Base-by-base conservation (phyloP, 2,797 vertebrate species). In the Atherinosoma microstoma region DNA sequence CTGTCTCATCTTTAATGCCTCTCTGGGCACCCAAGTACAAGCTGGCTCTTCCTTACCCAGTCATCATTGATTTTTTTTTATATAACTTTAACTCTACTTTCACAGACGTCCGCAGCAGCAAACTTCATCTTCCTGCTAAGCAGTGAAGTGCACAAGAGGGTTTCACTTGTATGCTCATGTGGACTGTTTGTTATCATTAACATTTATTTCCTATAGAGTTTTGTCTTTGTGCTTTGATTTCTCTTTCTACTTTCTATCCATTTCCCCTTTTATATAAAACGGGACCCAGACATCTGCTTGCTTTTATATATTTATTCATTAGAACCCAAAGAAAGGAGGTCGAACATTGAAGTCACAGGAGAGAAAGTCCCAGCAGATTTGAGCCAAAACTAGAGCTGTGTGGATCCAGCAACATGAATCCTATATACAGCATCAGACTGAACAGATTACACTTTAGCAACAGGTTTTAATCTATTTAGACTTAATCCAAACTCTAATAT, bases 1-100 rank as follows among this genome's bases (percentile, higher is more conserved):
- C 32, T 58, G 20, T 80, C 64, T 76, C 51, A 38, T 73, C 57
- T 57, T 71, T 4, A 75, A 58, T 32, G 45, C 47, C 38, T 64
- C 42, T 66, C 72, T 70, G 64, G 42, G 57, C 49, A 2, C 59
- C 2, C 64, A 78, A 54, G 54, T 85, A 67, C 75, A 45, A 16
- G 22, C 69, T 40, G 45, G 51, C n/a, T 40, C 57, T 65, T 61
- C 30, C 68, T 70, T 47, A 58, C 36, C 30, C 47, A 65, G 20
- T 42, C 29, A 58, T 47, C 40, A 67, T 74, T 64, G n/a, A 65
- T 73, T 58, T 38, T 57, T 58, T 51, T 58, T 32, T 51, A 32
- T 58, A 45, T 62, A 68, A 60, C 15, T 35, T 68, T 22, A 76
- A 66, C 24, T 71, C 51, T 32, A 12, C 51, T 4, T 64, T 73